Conservation (phyloP, 2,113 vertebrate genomes). For the Pelecanoides urinatrix region DNA sequence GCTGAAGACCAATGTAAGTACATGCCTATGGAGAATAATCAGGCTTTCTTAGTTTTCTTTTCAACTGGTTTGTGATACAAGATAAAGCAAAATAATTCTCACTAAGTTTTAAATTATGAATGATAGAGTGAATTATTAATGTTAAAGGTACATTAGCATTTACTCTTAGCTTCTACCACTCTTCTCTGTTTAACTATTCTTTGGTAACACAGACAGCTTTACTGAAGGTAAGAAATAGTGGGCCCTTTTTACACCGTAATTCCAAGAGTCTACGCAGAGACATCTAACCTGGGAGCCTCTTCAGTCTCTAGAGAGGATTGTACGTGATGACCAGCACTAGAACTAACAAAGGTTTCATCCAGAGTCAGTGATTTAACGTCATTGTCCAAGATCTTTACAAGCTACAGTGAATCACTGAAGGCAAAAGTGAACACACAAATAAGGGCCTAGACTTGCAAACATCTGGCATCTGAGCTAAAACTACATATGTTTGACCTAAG, state of each 20-base stretch:
- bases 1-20: not conserved
- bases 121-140: slow-evolving; percentile 34
- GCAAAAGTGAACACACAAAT: not conserved
- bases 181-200: not conserved
- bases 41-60: not conserved
- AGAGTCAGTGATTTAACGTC: not conserved
- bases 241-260: not conserved
- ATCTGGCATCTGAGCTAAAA: not conserved
- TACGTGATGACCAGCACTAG: not conserved
- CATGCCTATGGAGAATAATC: not conserved
- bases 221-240: not conserved
- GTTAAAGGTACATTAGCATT: not conserved
- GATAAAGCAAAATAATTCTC: slow-evolving; percentile 47
- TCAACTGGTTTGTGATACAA: not conserved
- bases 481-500: not conserved
- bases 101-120: slow-evolving; percentile 27
- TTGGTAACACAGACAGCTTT: not conserved
- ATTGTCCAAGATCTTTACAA: not conserved
- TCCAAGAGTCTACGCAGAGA: not conserved
- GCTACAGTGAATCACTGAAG: not conserved
- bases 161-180: not conserved
- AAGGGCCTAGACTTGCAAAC: not conserved
- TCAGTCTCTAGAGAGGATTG: not conserved
- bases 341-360: not conserved
- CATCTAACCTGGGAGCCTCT: not conserved